phyloP scores from a whole-genome alignment of 2,888 invertebrate species.

The Gandaritis pyraliata region DNA sequence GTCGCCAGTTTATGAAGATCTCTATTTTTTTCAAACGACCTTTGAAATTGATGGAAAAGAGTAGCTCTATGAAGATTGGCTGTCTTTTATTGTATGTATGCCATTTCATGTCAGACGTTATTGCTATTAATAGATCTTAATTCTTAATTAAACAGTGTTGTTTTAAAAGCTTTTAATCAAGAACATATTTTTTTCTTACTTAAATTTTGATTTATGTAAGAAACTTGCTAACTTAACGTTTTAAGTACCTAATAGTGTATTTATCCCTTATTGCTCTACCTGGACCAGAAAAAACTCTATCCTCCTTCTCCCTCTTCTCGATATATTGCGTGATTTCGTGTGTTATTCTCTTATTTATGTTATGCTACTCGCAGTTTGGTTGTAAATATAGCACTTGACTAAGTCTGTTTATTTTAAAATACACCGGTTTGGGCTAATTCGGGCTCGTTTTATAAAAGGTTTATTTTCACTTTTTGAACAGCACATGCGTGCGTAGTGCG shows the following conservation, averaged over 20 bases:
- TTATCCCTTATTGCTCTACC: too few relatives aligned
- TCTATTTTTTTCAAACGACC: conserved; percentile 10
- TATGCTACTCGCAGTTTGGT: too few relatives aligned
- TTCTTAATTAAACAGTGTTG: conserved; percentile 31
- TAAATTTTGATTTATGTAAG: too few relatives aligned
- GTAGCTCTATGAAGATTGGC: conserved; percentile 38
- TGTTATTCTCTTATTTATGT: too few relatives aligned
- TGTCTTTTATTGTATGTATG: conserved; percentile 34
- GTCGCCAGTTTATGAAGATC: conserved; percentile 34
- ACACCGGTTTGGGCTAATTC: conserved; percentile 4
- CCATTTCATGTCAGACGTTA: conserved; percentile 41
- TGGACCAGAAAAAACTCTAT: too few relatives aligned
- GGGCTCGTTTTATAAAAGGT: neutral
- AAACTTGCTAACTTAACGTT: too few relatives aligned
- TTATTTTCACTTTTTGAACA: conserved; percentile 6
- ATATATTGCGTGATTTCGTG: neutral
- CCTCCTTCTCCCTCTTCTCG: too few relatives aligned
- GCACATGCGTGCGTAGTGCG: neutral
- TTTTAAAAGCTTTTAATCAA: conserved; percentile 20
- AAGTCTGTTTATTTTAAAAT: conserved; percentile 10
- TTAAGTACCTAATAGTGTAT: too few relatives aligned
- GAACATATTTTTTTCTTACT: neutral
- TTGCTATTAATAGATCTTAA: conserved; percentile 43
- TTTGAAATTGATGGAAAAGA: neutral
- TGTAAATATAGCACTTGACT: conserved; percentile 10